Conservation (phyloP, 2,113 vertebrate species). For the Bagarius yarrelli region DNA sequence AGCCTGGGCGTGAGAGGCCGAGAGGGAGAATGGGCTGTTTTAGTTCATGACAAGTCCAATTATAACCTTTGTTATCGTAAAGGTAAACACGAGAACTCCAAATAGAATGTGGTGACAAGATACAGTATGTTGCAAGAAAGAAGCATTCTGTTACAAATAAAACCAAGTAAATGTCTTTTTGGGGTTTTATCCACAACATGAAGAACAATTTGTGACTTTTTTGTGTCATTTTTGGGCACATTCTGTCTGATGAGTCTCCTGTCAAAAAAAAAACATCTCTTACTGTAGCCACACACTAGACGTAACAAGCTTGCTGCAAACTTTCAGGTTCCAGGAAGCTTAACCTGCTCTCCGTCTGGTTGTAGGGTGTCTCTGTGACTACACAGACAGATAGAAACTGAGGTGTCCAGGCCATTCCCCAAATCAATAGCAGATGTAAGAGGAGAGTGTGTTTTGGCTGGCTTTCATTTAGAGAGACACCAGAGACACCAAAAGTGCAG, state of each 20-base stretch:
- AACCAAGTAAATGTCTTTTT: background rate
- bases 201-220: constrained; percentile 31
- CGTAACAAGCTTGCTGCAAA: constrained; percentile 3
- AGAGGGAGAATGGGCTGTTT: constrained; percentile 42
- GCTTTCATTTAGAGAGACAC: constrained; percentile 13
- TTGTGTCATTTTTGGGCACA: constrained; percentile 34
- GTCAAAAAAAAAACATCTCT: constrained; percentile 19
- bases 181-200: constrained; percentile 22
- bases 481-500: constrained; percentile 34
- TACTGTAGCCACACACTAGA: background rate
- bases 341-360: constrained; percentile 8
- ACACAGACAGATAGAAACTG: constrained; percentile 36
- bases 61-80: background rate
- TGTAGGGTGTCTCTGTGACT: constrained; percentile 29
- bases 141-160: background rate
- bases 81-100: background rate
- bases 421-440: constrained; percentile 52
- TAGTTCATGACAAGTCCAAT: background rate
- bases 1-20: constrained; percentile 45
- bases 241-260: constrained; percentile 17
- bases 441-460: constrained; percentile 43
- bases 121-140: background rate
- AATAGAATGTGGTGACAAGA: background rate
- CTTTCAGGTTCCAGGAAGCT: constrained; percentile 9
- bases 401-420: constrained; percentile 36